Evolutionary conservation across 2,113 vertebrate genomes (phyloP).

Genomic region (Bambusicola thoracicus): DNA sequence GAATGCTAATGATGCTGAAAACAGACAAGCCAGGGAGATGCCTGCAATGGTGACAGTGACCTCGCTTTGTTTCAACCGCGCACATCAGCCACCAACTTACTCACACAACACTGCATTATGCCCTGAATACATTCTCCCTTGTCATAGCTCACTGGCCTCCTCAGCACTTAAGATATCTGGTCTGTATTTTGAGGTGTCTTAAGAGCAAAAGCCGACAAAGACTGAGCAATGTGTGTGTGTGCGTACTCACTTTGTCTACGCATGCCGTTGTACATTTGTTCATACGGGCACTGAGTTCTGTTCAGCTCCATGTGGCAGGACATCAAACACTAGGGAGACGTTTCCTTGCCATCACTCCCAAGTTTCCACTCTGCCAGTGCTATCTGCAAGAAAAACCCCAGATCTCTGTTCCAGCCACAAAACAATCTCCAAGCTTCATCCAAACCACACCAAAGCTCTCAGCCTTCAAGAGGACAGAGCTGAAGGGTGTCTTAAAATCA

Average conservation of each 20-base stretch:
- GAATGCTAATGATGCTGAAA: not conserved
- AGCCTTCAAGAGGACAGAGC: not conserved
- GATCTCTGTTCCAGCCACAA: not conserved
- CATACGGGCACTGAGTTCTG: not conserved
- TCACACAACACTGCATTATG: too few species aligned
- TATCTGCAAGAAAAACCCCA: not conserved
- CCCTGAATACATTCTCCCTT: not conserved
- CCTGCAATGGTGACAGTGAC: fast-evolving
- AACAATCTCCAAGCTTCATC: not conserved
- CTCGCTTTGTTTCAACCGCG: not conserved
- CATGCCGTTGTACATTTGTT: not conserved
- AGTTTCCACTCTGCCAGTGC: not conserved
- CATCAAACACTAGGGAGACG: fast-evolving
- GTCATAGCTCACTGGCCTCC: not conserved
- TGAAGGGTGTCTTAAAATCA: not conserved
- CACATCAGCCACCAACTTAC: not conserved
- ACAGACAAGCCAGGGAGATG: not conserved
- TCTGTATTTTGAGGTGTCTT: not conserved
- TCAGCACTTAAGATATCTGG: not conserved
- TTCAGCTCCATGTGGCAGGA: not conserved
- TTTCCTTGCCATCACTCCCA: not conserved
- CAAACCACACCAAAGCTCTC: not conserved
- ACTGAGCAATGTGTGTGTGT: fast-evolving
- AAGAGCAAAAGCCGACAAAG: fast-evolving
- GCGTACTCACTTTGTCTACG: too few species aligned